These are phyloP conservation scores for Rachycentron canadum DNA, from an alignment of 2,797 vertebrate species.

Conservation along the genomic window DNA sequence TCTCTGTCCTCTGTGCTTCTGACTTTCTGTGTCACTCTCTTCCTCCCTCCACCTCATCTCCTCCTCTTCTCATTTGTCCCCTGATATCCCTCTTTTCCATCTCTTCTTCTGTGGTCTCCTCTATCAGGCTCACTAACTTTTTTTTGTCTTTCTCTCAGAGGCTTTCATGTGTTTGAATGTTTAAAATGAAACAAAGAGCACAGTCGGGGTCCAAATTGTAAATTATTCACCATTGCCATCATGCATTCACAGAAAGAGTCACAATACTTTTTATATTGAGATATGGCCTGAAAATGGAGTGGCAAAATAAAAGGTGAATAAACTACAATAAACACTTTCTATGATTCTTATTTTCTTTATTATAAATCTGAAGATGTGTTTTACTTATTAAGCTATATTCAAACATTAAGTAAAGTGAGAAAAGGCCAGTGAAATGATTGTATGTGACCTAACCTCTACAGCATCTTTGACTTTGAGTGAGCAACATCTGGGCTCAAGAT, in stretches of 20 bases:
- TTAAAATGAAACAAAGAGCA: slow-evolving; percentile 35
- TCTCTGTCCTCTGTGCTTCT: slow-evolving; percentile 8
- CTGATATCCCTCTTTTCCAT: slow-evolving; percentile 4
- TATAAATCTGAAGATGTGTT: background rate
- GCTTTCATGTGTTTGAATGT: slow-evolving; percentile 39
- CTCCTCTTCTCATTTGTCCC: background rate
- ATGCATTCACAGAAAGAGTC: background rate
- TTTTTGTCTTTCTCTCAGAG: slow-evolving; percentile 14
- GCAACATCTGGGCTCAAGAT: background rate
- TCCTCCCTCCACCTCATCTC: slow-evolving; percentile 1
- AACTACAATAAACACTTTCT: too few relatives aligned
- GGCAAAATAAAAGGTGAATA: background rate
- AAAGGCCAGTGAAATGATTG: background rate
- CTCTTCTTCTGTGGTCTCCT: background rate
- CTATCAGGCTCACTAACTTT: background rate
- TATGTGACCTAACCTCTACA: background rate
- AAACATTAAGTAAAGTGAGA: background rate
- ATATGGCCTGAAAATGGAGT: background rate
- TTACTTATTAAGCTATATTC: background rate
- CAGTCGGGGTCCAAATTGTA: background rate
- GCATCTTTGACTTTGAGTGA: background rate
- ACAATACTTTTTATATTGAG: background rate
- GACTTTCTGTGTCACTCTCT: background rate
- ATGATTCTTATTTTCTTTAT: background rate
- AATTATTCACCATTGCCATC: slow-evolving; percentile 9